Evolutionary conservation across 23 tunicate genomes (phyloP).

Genomic region (Halocynthia roretzi): DNA sequence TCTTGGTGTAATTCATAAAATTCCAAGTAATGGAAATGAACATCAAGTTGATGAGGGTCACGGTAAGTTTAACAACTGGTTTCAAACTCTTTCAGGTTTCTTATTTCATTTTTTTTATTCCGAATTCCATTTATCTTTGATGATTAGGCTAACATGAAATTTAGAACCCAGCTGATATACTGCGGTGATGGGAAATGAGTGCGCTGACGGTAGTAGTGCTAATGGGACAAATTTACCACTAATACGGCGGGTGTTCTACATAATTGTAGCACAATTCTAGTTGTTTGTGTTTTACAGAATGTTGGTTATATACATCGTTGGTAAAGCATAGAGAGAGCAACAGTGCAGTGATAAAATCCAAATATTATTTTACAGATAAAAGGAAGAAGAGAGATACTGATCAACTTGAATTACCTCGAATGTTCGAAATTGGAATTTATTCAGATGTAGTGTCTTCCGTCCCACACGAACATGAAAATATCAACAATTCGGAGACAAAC

Average conservation of each 20-base stretch:
- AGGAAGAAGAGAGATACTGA: not conserved
- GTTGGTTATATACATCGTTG: too few relatives aligned
- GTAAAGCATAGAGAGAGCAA: too few relatives aligned
- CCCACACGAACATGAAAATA: constrained; percentile 20
- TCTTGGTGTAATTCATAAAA: constrained; percentile 17
- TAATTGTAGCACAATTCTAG: too few relatives aligned
- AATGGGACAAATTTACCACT: too few relatives aligned
- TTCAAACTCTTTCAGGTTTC: not conserved
- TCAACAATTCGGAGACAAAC: not conserved
- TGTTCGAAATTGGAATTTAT: not conserved
- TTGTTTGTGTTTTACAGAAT: too few relatives aligned
- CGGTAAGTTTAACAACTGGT: not conserved
- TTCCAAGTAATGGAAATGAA: not conserved
- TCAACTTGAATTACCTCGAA: not conserved
- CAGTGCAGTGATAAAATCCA: too few relatives aligned
- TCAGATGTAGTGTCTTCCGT: constrained; percentile 4
- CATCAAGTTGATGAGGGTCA: not conserved
- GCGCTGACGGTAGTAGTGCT: too few relatives aligned
- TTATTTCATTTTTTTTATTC: not conserved
- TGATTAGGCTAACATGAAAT: too few relatives aligned
- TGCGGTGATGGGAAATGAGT: too few relatives aligned
- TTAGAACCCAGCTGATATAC: too few relatives aligned
- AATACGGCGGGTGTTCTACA: too few relatives aligned
- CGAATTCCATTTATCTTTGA: too few relatives aligned
- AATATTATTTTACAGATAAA: not conserved